These are phyloP conservation scores for Trypoxylon attenuatum DNA, from an alignment of 2,888 invertebrate species.

Conservation along the genomic window DNA sequence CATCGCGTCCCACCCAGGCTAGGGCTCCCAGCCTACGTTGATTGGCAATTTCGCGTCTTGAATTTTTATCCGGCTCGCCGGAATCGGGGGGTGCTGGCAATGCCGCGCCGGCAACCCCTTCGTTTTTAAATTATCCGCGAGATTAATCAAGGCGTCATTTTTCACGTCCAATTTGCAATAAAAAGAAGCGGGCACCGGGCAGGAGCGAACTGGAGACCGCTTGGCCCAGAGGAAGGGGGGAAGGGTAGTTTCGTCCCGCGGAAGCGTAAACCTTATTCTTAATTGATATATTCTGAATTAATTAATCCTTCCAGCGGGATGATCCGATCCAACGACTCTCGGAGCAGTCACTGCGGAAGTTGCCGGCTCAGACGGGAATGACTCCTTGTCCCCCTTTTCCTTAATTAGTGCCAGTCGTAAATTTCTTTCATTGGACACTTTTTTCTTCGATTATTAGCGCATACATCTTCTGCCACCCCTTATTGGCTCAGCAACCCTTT, in stretches of 20 bases:
- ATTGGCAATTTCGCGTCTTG: slow-evolving; percentile 75
- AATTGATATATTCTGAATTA: slow-evolving; percentile 75
- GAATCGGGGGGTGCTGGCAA: slow-evolving; percentile 40
- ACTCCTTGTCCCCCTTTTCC: slow-evolving; percentile 60
- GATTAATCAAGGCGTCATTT: slow-evolving; percentile 75
- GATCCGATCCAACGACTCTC: slow-evolving; percentile 46
- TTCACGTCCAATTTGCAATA: slow-evolving; percentile 75
- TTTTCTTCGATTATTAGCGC: slow-evolving; percentile 75
- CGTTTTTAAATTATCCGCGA: slow-evolving; percentile 75
- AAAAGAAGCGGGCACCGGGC: slow-evolving; percentile 59
- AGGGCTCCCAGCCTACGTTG: slow-evolving; percentile 62
- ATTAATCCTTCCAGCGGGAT: slow-evolving; percentile 70
- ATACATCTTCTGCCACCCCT: slow-evolving; percentile 72
- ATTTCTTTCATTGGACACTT: slow-evolving; percentile 74
- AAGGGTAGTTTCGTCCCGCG: slow-evolving; percentile 50
- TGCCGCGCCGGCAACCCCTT: slow-evolving; percentile 66
- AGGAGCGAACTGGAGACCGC: slow-evolving; percentile 18
- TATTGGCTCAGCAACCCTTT: slow-evolving; percentile 67
- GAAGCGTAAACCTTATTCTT: slow-evolving; percentile 74
- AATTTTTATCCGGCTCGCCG: slow-evolving; percentile 71
- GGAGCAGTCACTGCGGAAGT: neutral
- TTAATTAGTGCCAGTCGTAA: slow-evolving; percentile 74
- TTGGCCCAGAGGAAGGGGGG: slow-evolving; percentile 21
- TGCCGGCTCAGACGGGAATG: slow-evolving; percentile 7
- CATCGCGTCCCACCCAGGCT: slow-evolving; percentile 31